phyloP scores from a whole-genome alignment of 2,113 vertebrate species.

The Melanocharis versteri region DNA sequence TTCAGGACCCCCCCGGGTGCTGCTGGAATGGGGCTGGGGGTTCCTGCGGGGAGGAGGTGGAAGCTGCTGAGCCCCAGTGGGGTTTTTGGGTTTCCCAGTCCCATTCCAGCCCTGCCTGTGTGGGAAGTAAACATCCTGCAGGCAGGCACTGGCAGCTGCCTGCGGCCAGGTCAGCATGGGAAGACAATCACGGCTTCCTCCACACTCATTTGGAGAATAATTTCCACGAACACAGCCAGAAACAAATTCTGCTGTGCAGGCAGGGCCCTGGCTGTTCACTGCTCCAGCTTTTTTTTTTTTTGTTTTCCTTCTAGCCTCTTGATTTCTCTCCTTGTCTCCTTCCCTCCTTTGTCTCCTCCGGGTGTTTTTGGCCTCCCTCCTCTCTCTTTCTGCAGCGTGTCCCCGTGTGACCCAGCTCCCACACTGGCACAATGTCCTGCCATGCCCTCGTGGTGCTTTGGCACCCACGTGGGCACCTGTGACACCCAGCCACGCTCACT shows the following conservation, averaged over 20 bases:
- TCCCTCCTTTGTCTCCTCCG: background rate
- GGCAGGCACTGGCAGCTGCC: conserved; percentile 28
- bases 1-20: background rate
- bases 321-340: background rate
- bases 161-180: background rate
- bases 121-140: conserved; percentile 65
- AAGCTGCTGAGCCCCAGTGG: background rate
- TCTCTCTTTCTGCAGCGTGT: fast-evolving
- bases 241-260: background rate
- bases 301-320: background rate
- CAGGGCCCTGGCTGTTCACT: background rate
- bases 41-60: background rate
- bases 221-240: conserved; percentile 59
- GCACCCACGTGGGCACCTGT: background rate
- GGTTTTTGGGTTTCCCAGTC: background rate
- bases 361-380: background rate
- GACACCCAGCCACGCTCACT: fast-evolving
- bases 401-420: background rate
- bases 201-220: conserved; percentile 6
- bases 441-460: fast-evolving
- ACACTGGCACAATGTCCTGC: background rate
- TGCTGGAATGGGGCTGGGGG: background rate
- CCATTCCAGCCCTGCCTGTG: background rate
- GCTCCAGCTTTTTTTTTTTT: background rate
- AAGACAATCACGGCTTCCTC: conserved; percentile 67